Percentiles rank a stretch among this genome's conserved stretches.
Evolutionary conservation across 2,888 invertebrate genomes (phyloP).

Genomic region (Drosophila maculinotata): DNA sequence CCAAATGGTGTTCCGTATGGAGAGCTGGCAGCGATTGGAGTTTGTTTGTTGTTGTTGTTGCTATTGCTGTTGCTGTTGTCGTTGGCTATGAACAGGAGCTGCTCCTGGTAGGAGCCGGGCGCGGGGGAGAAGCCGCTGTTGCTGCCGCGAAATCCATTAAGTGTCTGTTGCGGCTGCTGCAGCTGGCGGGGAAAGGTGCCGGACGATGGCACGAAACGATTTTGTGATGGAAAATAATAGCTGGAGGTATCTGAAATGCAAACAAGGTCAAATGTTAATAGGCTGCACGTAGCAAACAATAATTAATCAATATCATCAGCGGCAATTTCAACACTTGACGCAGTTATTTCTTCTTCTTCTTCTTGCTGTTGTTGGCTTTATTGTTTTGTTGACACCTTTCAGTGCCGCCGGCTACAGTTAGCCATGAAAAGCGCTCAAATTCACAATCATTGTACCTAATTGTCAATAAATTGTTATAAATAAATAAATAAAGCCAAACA

Average conservation of each 20-base stretch:
- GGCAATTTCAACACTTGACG: conserved; percentile 27
- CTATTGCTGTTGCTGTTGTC: conserved; percentile 62
- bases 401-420: conserved; percentile 28
- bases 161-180: conserved; percentile 47
- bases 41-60: conserved; percentile 56
- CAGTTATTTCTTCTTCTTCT: too few relatives aligned
- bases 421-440: conserved; percentile 59
- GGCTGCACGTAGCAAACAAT: conserved; percentile 6
- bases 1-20: conserved; percentile 72
- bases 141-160: conserved; percentile 51
- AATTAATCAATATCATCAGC: conserved; percentile 46
- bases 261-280: conserved; percentile 46
- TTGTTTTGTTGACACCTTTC: conserved; percentile 33
- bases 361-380: conserved; percentile 11
- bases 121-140: conserved; percentile 59
- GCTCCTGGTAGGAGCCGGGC: conserved; percentile 84
- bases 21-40: conserved; percentile 38
- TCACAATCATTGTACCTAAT: conserved; percentile 66
- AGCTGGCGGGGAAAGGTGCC: conserved; percentile 74
- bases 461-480: conserved; percentile 72
- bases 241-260: conserved; percentile 81
- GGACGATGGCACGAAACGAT: conserved; percentile 84
- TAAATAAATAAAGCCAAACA: conserved; percentile 56
- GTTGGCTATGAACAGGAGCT: conserved; percentile 82
- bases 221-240: conserved; percentile 83